Base-by-base conservation (phyloP, 2,113 vertebrate species). In the Oreamnos americanus region DNA sequence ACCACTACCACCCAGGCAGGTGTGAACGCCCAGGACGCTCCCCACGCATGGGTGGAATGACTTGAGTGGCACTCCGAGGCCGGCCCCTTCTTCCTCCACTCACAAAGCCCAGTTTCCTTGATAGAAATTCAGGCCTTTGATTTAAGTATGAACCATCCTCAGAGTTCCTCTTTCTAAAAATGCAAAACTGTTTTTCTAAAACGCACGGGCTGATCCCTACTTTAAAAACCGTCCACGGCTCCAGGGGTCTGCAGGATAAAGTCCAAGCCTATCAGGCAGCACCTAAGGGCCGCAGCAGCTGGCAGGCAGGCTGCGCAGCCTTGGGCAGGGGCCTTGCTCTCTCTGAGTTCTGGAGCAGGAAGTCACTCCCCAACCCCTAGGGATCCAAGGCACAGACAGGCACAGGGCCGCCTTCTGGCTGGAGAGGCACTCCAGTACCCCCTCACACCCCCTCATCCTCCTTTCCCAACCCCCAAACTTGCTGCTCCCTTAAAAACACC, bases 81-180 rank as follows among this genome's bases (percentile, higher is more conserved):
- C 33, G 9, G 60, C 8, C 55, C 81, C 12, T 39, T n/a, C 58
- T 33, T n/a, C 53, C 53, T 62, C 33, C n/a, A 36, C 45, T 60
- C 86, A 64, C 64, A 39, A 30, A 76, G 39, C 83, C 82, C 64
- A 21, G 26, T 43, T 90, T 95, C 58, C 85, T 43, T 30, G 57
- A 12, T 53, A 43, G 55, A n/a, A 71, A 76, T 58, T 93, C 71
- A 81, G 58, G 8, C 51, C 83, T 67, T 49, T 19, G 47, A 74
- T 36, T 87, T 91, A 91, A 84, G 57, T 33, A 87, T 6, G 53
- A 62, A 58, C 30, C 47, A 28, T 62, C 85, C 88, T 43, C 30
- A 25, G 39, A 96, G 33, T 86, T 96, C 89, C 82, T 91, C 86
- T 91, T 91, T 60, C 92, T 88, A 86, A 91, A 90, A 92, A 78